Base-by-base conservation (phyloP, 2,888 invertebrate genomes). In the Hofmannophila pseudospretella region DNA sequence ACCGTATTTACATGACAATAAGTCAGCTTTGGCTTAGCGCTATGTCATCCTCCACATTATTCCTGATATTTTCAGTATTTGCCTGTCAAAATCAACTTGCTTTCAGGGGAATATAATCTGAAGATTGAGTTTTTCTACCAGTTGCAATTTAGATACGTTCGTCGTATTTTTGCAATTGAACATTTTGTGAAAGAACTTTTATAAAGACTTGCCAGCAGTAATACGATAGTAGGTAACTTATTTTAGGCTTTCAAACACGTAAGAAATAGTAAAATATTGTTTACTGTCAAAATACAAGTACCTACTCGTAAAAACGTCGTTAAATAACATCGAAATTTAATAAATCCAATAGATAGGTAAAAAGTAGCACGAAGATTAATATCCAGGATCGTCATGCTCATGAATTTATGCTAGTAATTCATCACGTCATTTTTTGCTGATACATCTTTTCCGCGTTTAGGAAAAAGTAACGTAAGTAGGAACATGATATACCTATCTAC, bases 1-100 rank as follows among this genome's bases (percentile, higher is more conserved):
- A 71, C 67, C 74, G 66, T 72, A 84, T 85, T 84, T 80, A 78
- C 84, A 82, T 84, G 64, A 82, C 74, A 85, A 82, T 80, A 73
- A 67, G 65, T 63, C 53, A 61, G 67, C 63, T 73, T 74, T 68
- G 70, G 71, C 67, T 67, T 69, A 75, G 63, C 63, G 74, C 67
- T 64, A 48, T 69, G 66, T 67, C 69, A 72, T 71, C 63, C 54
- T 53, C 45, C 44, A 54, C 54, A 57, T 58, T 49, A 52, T 52
- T 39, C 46, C 52, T 50, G 45, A 48, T 48, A 47, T 54, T 55
- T 51, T 42, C 47, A 32, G 42, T 34, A 25, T 44, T 45, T 36
- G 38, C 46, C 32, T 35, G 49, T 47, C 40, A 49, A 51, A 45
- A 45, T 44, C 36, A 29, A 46, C 32, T 30, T 35, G 33, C 32